phyloP scores from a whole-genome alignment of 2,888 invertebrate genomes.

The Dicyrtomina minuta region DNA sequence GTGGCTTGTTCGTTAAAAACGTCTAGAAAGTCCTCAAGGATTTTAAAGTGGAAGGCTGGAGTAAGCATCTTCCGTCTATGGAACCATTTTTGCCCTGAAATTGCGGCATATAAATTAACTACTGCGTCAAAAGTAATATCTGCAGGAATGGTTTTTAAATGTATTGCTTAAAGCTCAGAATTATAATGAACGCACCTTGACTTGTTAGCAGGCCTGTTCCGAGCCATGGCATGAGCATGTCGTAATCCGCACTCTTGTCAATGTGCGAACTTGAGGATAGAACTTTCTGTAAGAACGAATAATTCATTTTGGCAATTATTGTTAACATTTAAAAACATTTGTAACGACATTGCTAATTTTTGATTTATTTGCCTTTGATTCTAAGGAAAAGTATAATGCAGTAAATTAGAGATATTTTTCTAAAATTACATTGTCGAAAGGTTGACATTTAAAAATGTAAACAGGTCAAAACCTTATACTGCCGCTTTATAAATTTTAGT shows the following conservation, averaged over 20 bases:
- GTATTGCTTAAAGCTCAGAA: too few species aligned
- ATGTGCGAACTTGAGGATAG: conserved; percentile 36
- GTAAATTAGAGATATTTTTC: too few species aligned
- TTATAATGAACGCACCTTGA: conserved; percentile 13
- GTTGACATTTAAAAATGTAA: too few species aligned
- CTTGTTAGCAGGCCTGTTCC: conserved; percentile 40
- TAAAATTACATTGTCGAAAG: too few species aligned
- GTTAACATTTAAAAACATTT: neutral
- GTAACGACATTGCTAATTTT: neutral
- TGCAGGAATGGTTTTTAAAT: neutral
- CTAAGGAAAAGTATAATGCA: too few species aligned
- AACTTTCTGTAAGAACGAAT: neutral
- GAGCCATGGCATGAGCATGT: conserved; percentile 39
- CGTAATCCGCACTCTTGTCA: conserved; percentile 39
- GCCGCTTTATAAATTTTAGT: too few species aligned
- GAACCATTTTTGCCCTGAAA: conserved; percentile 63
- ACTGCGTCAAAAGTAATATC: neutral
- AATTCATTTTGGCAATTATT: neutral
- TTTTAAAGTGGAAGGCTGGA: conserved; percentile 66
- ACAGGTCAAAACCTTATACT: too few species aligned
- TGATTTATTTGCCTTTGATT: too few species aligned
- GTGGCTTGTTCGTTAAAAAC: conserved; percentile 65
- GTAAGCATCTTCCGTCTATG: conserved; percentile 63
- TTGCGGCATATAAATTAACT: neutral
- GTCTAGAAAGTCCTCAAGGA: conserved; percentile 64